A percentile compares a stretch with the other conserved stretches of the same genome.
These are phyloP conservation scores for Dicerorhinus sumatrensis DNA, from an alignment of 2,113 vertebrate species.

Conservation along the genomic window DNA sequence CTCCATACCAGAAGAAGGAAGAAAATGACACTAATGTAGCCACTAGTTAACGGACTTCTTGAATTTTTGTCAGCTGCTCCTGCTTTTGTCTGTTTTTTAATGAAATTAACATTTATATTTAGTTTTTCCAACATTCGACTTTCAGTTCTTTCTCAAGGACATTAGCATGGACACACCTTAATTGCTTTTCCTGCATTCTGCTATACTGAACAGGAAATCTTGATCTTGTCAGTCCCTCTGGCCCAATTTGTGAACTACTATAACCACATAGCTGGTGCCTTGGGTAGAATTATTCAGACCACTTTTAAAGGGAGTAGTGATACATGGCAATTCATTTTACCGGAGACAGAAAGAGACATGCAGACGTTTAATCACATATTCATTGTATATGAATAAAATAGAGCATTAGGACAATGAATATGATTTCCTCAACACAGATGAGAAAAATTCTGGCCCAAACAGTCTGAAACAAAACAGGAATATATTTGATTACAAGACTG, in stretches of 20 bases:
- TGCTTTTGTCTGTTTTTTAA: not conserved
- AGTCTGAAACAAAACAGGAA: not conserved
- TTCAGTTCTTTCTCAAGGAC: not conserved
- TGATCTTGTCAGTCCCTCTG: not conserved
- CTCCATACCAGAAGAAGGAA: not conserved
- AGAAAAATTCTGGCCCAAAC: not conserved
- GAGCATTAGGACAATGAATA: not conserved
- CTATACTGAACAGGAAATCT: not conserved
- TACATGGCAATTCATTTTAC: not conserved
- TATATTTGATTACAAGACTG: not conserved
- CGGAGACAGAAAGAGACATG: not conserved
- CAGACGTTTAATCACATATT: not conserved
- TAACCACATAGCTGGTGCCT: not conserved
- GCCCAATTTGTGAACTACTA: not conserved
- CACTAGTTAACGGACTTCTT: not conserved
- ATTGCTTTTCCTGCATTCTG: not conserved
- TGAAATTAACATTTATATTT: not conserved
- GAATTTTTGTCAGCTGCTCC: not conserved
- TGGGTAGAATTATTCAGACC: not conserved
- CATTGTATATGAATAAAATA: slow-evolving; percentile 9
- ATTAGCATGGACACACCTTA: not conserved
- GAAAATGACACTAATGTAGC: not conserved
- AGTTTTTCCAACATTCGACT: not conserved
- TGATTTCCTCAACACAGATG: not conserved
- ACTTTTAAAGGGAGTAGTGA: not conserved